phyloP scores from a whole-genome alignment of 2,888 invertebrate genomes.

The Tryphoninae sp. region DNA sequence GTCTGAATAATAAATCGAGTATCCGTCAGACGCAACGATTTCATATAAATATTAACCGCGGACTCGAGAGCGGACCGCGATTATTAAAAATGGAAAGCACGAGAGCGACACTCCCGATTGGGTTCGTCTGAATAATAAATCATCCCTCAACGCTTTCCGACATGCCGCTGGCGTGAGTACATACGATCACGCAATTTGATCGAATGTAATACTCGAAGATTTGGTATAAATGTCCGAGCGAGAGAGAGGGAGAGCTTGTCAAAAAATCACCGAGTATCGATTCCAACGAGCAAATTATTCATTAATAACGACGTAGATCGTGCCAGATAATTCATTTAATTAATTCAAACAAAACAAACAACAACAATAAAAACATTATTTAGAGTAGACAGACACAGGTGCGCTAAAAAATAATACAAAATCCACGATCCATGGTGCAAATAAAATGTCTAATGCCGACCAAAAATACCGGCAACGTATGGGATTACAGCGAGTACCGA shows the following conservation, averaged over 20 bases:
- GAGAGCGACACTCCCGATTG: not conserved
- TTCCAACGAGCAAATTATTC: constrained; percentile 33
- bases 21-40: constrained; percentile 60
- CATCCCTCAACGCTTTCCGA: too few relatives aligned
- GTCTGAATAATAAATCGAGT: constrained; percentile 61
- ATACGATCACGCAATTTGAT: too few relatives aligned
- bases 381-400: constrained; percentile 31
- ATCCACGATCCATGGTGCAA: not conserved
- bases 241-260: not conserved
- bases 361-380: constrained; percentile 25
- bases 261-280: constrained; percentile 29
- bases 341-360: constrained; percentile 15
- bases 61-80: not conserved
- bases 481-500: too few relatives aligned
- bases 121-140: too few relatives aligned
- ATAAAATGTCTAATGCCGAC: too few relatives aligned
- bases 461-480: too few relatives aligned
- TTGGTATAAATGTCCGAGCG: too few relatives aligned
- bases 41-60: constrained; percentile 48
- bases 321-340: constrained; percentile 20
- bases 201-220: too few relatives aligned
- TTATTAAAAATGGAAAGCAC: not conserved
- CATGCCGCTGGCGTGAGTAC: too few relatives aligned
- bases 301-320: not conserved
- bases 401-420: constrained; percentile 1